Evolutionary conservation across 2,113 vertebrate genomes (phyloP).

Genomic region (Regulus satrapa): DNA sequence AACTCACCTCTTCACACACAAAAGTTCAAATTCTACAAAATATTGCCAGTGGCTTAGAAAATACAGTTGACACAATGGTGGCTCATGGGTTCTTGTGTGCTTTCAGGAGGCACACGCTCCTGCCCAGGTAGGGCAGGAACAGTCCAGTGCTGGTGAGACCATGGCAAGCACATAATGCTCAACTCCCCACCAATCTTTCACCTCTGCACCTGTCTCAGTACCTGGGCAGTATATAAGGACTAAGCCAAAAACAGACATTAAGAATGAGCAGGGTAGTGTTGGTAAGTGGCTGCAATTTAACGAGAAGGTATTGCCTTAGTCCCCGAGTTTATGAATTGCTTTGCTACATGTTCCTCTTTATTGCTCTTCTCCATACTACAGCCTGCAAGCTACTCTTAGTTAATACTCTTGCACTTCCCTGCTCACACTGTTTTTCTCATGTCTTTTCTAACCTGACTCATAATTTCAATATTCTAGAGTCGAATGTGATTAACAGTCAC

Average conservation of each 20-base stretch:
- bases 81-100: not conserved
- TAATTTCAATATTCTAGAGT: not conserved
- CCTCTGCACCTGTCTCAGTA: not conserved
- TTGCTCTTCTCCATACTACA: not conserved
- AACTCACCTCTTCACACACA: not conserved
- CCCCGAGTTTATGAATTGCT: not conserved
- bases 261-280: not conserved
- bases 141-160: not conserved
- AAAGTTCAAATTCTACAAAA: not conserved
- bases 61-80: not conserved
- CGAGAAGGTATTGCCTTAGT: not conserved
- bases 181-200: not conserved
- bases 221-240: not conserved
- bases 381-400: not conserved
- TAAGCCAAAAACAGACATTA: not conserved
- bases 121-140: not conserved
- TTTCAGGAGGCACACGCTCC: not conserved
- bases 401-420: not conserved
- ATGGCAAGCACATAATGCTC: not conserved
- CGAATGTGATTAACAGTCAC: constrained; percentile 3
- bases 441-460: constrained; percentile 24
- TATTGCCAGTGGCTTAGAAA: not conserved
- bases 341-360: not conserved
- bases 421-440: not conserved
- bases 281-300: not conserved